Evolutionary conservation across 1,140 invertebrate genomes (phyloP).

Genomic region (Drosophila tsacasi): DNA sequence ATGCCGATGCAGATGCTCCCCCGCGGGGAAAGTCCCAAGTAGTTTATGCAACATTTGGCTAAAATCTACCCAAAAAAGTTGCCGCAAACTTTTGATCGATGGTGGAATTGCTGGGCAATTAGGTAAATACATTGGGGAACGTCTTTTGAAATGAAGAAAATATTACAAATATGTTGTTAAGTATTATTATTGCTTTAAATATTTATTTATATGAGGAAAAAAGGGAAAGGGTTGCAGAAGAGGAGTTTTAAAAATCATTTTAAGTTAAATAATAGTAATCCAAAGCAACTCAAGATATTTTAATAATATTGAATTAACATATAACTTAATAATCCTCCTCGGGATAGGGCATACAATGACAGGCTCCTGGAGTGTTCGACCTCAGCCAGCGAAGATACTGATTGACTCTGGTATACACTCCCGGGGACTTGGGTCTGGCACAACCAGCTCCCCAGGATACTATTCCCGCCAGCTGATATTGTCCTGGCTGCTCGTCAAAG

Average conservation of each 20-base stretch:
- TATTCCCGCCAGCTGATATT: conserved; percentile 86
- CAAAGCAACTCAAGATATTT: neutral
- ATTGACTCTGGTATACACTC: conserved; percentile 90
- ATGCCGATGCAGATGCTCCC: conserved; percentile 21
- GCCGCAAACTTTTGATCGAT: conserved; percentile 45
- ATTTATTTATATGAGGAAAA: neutral
- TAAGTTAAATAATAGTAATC: neutral
- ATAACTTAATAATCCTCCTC: conserved; percentile 47
- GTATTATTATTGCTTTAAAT: neutral
- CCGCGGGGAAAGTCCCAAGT: conserved; percentile 43
- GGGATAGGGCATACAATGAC: conserved; percentile 66
- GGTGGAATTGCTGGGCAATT: conserved; percentile 11
- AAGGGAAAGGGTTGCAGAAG: neutral
- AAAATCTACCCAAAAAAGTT: conserved; percentile 51
- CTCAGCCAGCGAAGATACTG: conserved; percentile 89
- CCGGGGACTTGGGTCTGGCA: conserved; percentile 88
- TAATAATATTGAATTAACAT: neutral
- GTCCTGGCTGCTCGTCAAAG: conserved; percentile 38
- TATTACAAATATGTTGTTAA: neutral
- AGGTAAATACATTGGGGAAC: conserved; percentile 1
- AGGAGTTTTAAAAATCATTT: neutral
- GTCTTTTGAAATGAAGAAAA: neutral
- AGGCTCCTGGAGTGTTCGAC: conserved; percentile 88
- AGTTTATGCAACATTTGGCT: conserved; percentile 66
- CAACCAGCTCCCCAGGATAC: conserved; percentile 90